Evolutionary conservation across 2,888 invertebrate species (phyloP).

Genomic region (Tenthredo amoena): DNA sequence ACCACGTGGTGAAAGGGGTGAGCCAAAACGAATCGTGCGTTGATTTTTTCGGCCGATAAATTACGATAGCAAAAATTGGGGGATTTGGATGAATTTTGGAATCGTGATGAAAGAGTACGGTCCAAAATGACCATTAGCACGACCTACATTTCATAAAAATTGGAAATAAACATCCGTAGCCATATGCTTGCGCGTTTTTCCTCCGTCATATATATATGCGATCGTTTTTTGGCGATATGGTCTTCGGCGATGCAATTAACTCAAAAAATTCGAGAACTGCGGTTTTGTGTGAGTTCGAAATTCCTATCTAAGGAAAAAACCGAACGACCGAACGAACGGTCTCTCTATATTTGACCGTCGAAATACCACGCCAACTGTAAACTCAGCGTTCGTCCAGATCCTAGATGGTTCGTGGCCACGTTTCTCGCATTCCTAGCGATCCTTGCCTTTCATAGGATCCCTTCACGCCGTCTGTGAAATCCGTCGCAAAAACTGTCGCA

Average conservation of each 20-base stretch:
- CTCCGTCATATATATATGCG: background rate
- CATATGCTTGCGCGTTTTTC: background rate
- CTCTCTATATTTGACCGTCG: background rate
- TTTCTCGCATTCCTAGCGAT: constrained; percentile 18
- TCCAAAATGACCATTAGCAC: background rate
- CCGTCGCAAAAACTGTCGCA: background rate
- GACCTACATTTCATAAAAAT: background rate
- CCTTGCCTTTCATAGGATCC: background rate
- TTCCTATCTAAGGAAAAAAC: background rate
- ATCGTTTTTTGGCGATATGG: background rate
- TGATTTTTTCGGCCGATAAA: background rate
- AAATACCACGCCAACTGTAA: background rate
- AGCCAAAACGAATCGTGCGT: background rate
- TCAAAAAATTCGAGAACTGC: background rate
- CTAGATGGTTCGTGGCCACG: background rate
- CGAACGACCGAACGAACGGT: background rate
- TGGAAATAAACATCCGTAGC: background rate
- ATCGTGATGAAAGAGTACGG: background rate
- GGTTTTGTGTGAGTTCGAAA: background rate
- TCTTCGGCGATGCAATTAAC: background rate
- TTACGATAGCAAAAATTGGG: background rate
- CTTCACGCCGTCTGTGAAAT: background rate
- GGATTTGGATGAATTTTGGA: background rate
- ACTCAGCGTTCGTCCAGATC: background rate
- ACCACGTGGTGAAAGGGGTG: background rate